Base-by-base conservation (phyloP, 2,797 vertebrate genomes). In the Enteromius unitaeniatus region DNA sequence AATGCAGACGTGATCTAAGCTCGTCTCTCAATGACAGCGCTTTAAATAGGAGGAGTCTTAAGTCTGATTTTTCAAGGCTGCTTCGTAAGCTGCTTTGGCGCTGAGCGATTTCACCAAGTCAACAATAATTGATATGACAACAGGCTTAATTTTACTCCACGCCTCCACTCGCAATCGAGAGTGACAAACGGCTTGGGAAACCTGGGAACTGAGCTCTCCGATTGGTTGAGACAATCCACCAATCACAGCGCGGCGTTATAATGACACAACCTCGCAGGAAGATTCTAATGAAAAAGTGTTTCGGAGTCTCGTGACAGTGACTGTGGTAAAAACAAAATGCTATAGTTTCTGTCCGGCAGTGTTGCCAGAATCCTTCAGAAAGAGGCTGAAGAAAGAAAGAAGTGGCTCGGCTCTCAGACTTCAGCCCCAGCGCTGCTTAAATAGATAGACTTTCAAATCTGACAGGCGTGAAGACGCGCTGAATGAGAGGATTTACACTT, bases 81-180 rank as follows among this genome's bases (percentile, higher is more conserved):
- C 88, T 93, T 91, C 89, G 89, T 95, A 94, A 94, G 93, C 94
- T 91, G 90, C 93, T 94, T 94, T 94, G 87, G 91, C 90, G 91
- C 91, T 89, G 93, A 94, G 93, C 92, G 89, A 93, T 92, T 93
- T 92, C 92, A 93, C 88, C 91, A 88, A 88, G 89, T 91, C 91
- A 92, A 93, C 92, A 92, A 93, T 95, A 95, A 95, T 94, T 93
- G 92, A 94, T 93, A 92, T 94, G 93, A 95, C 94, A 95, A 94
- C 90, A 93, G 92, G 92, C 93, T 94, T 94, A 93, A 92, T 92
- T 90, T 90, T 62, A 58, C 76, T 17, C 37, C 15, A 15, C 19
- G 40, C 55, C 60, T 72, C 34, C 34, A 23, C 65, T 68, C 17
- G 45, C 17, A 3, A 81, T 68, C 31, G 76, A 64, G 82, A 79